Evolutionary conservation across 2,888 invertebrate genomes (phyloP).

Genomic region (Acholoe squamosa): DNA sequence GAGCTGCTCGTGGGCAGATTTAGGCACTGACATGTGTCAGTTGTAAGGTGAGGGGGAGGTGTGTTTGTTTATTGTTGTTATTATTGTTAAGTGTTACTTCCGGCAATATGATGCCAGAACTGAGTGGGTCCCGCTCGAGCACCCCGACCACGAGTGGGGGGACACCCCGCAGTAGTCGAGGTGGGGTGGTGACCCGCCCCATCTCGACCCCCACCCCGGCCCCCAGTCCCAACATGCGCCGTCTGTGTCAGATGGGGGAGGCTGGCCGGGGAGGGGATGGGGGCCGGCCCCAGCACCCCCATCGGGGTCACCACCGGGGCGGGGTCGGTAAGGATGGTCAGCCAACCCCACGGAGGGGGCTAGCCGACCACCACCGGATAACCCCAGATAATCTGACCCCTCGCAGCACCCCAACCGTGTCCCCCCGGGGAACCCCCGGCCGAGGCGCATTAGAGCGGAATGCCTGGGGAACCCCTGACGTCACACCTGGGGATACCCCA

Average conservation of each 20-base stretch:
- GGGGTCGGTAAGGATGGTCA: neutral
- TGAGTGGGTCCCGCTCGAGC: slow-evolving; percentile 49
- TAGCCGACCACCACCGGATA: slow-evolving; percentile 52
- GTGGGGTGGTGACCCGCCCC: slow-evolving; percentile 55
- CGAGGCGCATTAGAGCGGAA: slow-evolving; percentile 10
- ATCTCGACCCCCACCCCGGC: slow-evolving; percentile 52
- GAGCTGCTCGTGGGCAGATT: neutral
- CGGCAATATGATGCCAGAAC: slow-evolving; percentile 15
- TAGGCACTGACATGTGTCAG: neutral
- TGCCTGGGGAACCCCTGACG: slow-evolving; percentile 56
- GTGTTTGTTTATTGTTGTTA: neutral
- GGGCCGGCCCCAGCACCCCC: neutral
- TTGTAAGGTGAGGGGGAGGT: neutral
- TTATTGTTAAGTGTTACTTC: neutral
- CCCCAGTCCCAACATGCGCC: slow-evolving; percentile 54
- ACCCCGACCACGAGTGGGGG: slow-evolving; percentile 50
- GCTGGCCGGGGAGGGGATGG: neutral
- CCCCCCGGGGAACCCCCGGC: slow-evolving; percentile 46
- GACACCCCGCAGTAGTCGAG: slow-evolving; percentile 44
- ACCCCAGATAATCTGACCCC: slow-evolving; percentile 45
- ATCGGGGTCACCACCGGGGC: neutral
- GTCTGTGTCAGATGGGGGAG: slow-evolving; percentile 35
- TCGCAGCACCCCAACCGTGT: slow-evolving; percentile 32
- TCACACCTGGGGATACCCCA: slow-evolving; percentile 46
- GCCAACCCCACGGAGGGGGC: slow-evolving; percentile 23